phyloP scores from a whole-genome alignment of 2,113 vertebrate species.

The Cariama cristata region DNA sequence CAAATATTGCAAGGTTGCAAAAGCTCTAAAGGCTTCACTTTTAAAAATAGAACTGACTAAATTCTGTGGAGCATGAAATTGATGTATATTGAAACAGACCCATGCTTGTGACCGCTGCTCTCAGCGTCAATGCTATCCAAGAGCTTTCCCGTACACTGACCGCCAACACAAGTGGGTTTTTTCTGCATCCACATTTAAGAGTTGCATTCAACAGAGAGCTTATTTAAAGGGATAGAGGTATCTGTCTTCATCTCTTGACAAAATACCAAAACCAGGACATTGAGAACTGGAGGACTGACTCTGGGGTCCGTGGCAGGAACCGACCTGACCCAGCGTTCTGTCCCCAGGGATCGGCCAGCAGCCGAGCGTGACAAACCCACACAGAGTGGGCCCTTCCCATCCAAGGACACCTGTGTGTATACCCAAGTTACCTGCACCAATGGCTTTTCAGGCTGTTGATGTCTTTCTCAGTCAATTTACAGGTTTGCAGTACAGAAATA shows the following conservation, averaged over 20 bases:
- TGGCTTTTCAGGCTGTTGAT: background rate
- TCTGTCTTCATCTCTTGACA: background rate
- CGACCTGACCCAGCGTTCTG: background rate
- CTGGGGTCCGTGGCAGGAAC: background rate
- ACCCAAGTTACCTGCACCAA: background rate
- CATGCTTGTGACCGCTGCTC: background rate
- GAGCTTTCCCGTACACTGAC: background rate
- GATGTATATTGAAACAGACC: background rate
- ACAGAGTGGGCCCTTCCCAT: background rate
- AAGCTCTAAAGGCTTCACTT: background rate
- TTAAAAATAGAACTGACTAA: background rate
- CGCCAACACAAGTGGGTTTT: background rate
- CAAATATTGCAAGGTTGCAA: background rate
- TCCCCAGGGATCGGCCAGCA: accelerated
- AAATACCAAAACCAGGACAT: background rate
- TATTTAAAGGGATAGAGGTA: background rate
- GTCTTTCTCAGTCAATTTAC: background rate
- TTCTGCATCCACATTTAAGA: background rate
- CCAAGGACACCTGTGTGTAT: background rate
- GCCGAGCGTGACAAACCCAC: background rate
- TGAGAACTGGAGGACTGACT: background rate
- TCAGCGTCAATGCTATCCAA: background rate
- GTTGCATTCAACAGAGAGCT: background rate
- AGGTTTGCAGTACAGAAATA: background rate
- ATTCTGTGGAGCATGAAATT: background rate